These are phyloP conservation scores for Pogonophryne albipinna DNA, from an alignment of 2,797 vertebrate genomes.

Conservation along the genomic window DNA sequence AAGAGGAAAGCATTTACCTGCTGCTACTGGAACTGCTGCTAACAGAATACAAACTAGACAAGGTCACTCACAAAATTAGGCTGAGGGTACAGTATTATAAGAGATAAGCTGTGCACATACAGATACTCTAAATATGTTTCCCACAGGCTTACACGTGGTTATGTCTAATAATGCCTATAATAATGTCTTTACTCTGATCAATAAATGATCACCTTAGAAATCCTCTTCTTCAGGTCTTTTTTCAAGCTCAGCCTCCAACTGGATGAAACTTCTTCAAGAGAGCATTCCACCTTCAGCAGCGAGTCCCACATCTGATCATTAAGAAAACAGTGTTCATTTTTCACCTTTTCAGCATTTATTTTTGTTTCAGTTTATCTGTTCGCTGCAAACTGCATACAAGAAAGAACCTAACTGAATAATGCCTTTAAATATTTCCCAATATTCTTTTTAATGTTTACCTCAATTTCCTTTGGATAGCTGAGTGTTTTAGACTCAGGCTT, in stretches of 20 bases:
- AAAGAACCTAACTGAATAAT: background rate
- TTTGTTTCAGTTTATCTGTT: background rate
- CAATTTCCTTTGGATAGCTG: constrained; percentile 73
- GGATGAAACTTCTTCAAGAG: constrained; percentile 60
- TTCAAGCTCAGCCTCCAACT: constrained; percentile 62
- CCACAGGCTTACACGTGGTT: too few species aligned
- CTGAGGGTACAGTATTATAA: too few species aligned
- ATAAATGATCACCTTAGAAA: constrained; percentile 60
- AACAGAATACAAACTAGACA: background rate
- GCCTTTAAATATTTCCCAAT: background rate
- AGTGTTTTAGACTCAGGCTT: constrained; percentile 24
- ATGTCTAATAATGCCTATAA: too few species aligned
- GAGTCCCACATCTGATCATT: constrained; percentile 80
- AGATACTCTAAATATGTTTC: too few species aligned
- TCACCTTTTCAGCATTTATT: background rate
- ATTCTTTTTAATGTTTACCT: constrained; percentile 54
- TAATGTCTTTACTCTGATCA: background rate
- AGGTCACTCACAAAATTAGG: too few species aligned
- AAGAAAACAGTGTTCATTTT: too few species aligned
- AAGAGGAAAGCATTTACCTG: background rate
- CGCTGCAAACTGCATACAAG: background rate
- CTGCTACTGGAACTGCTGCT: background rate
- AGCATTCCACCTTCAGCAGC: constrained; percentile 72
- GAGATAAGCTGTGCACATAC: too few species aligned
- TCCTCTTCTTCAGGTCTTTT: constrained; percentile 74